Evolutionary conservation across 2,113 vertebrate species (phyloP), one percentile per base, ranked within the genome.

Genomic region (Felis chaus): DNA sequence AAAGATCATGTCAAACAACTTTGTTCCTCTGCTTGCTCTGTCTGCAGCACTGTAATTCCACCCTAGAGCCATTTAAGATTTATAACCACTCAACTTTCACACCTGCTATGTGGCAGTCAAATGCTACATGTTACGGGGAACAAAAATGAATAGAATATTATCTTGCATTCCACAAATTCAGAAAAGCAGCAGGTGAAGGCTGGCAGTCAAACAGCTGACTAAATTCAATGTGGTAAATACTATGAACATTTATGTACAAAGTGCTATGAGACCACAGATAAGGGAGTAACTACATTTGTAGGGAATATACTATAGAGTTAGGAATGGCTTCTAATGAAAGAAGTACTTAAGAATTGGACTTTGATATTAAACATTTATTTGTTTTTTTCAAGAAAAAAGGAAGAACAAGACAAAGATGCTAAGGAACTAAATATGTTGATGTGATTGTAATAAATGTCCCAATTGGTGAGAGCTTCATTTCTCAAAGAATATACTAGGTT

Each of bases 131-230:
- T 53, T 53, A 90, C 14, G 27, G 15, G 33, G 12, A 80, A 86
- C 15, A 74, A 94, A 41, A 78, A 93, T 61, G 53, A 95, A 86
- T 33, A 55, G 41, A 90, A 80, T 14, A 57, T 89, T 94, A 83
- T 41, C 36, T 63, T 57, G 27, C 79, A 90, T 90, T 95, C 7
- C 41, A 68, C 81, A 81, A 76, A 19, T 65, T 86, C 4, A 73
- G 27, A 92, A 66, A 63, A 55, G 7, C 57, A 79, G 7, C 39
- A 78, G 0, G 27, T 78, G 16, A 76, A 92, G 33, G 45, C 19
- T 91, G 48, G 15, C 53, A 96, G 13, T 15, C 31, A 91, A 84
- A 74, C 4, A 68, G 31, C 45, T 91, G 36, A 85, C 5, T 82
- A 39, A 39, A 63, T 78, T 19, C 23, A 90, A 66, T 23, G 33